A percentile compares a stretch with the other conserved stretches of the same genome.
Conservation (phyloP, 2,113 vertebrate genomes). For the Oreamnos americanus region DNA sequence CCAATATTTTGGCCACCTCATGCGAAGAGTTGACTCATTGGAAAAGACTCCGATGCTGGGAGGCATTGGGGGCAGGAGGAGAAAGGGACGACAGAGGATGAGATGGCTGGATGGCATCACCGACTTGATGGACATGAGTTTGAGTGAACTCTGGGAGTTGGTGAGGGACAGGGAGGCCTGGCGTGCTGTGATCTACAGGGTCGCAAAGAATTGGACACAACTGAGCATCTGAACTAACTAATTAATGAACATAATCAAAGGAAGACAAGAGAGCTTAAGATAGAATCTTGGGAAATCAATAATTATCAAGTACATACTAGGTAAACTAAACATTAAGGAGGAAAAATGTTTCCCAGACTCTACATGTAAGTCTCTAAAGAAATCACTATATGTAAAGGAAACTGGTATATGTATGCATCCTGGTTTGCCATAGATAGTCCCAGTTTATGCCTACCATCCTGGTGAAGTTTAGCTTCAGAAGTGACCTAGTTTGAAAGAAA, state of each 20-base stretch:
- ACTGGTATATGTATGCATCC: neutral
- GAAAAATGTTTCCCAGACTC: neutral
- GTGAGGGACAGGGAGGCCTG: too few relatives aligned
- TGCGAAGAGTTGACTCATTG: too few relatives aligned
- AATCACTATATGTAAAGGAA: neutral
- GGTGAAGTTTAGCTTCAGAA: neutral
- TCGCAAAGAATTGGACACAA: too few relatives aligned
- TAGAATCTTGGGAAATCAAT: neutral
- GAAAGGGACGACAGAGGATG: too few relatives aligned
- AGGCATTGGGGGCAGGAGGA: too few relatives aligned
- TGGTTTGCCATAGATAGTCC: neutral
- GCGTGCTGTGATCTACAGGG: too few relatives aligned
- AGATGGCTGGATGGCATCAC: too few relatives aligned
- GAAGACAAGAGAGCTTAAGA: neutral
- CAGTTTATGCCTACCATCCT: neutral
- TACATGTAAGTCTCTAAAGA: neutral
- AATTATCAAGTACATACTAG: neutral
- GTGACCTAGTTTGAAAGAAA: neutral
- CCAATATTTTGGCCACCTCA: too few relatives aligned
- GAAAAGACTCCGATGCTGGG: too few relatives aligned
- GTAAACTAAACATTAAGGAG: neutral
- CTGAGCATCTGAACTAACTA: too few relatives aligned
- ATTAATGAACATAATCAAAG: neutral
- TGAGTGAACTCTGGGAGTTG: too few relatives aligned
- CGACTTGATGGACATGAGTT: too few relatives aligned